Base-by-base conservation (phyloP, 1,140 invertebrate species). In the Aphidius ervi region DNA sequence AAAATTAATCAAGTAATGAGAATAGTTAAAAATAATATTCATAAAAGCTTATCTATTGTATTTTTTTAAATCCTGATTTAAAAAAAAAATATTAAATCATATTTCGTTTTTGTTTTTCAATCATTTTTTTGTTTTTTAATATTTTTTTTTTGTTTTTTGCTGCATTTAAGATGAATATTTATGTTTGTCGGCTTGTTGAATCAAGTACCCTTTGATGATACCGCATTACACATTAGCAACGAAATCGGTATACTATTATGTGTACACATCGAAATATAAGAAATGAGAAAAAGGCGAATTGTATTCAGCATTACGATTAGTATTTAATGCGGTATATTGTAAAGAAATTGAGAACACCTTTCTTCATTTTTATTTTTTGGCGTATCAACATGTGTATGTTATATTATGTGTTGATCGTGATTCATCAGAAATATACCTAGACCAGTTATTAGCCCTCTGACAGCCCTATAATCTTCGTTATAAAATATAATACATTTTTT, bases 391-490 rank as follows among this genome's bases (percentile, higher is more conserved):
- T 31, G 23, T 31, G 23, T 31, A 66, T 73, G 72, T 74, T 69
- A 71, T 70, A 72, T 70, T 31, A 31, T 31, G 2, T 31, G 23
- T 31, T 31, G 23, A 31, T 31, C 23, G 23, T 31, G 23, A 31
- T 31, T 31, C 23, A 31, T 31, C 23, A 31, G 23, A 31, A 31
- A 31, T 31, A 31, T 31, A 31, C 23, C 63, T 49, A 55, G 68
- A 70, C 69, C 67, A 75, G 71, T 75, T 74, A 75, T 75, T 75
- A 74, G 70, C 52, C 66, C 63, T 58, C 67, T 73, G 73, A 74
- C 72, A 74, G 73, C 67, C 69, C 72, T 67, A 68, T 75, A 75
- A 74, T 74, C 70, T 71, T 46, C 23, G 23, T 31, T 31, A 31
- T 31, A 31, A 31, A 31, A 31, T 31, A 31, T 31, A 31, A 31